phyloP scores from a whole-genome alignment of 2,888 invertebrate species.

The Lasius fuliginosus region DNA sequence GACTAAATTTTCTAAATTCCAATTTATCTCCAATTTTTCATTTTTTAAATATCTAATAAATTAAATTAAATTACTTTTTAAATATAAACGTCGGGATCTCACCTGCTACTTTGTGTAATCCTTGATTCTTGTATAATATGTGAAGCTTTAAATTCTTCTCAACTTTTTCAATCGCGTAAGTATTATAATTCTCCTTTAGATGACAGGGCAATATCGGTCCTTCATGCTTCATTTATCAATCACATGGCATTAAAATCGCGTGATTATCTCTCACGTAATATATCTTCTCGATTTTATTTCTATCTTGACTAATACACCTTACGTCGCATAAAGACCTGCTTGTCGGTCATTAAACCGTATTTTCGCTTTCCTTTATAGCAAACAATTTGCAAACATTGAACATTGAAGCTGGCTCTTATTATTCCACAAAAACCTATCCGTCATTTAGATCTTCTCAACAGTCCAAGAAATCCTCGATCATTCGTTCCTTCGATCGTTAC shows the following conservation, averaged over 20 bases:
- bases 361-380: not conserved
- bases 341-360: not conserved
- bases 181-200: constrained; percentile 11
- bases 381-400: not conserved
- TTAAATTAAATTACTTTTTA: no score
- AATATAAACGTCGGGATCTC: constrained; percentile 19
- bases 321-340: not conserved
- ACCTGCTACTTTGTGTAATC: constrained; percentile 13
- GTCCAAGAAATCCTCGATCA: not conserved
- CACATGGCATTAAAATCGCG: not conserved
- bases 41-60: not conserved
- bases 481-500: not conserved
- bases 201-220: not conserved
- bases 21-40: not conserved
- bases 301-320: not conserved
- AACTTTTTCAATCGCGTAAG: constrained; percentile 14
- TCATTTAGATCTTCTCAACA: not conserved
- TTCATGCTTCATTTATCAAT: constrained; percentile 31
- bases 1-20: not conserved
- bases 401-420: not conserved
- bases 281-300: not conserved
- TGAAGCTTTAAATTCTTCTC: not conserved
- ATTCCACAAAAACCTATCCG: not conserved
- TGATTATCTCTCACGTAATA: not conserved
- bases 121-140: not conserved